Base-by-base conservation (phyloP, 2,113 vertebrate genomes). In the Cettia cetti region DNA sequence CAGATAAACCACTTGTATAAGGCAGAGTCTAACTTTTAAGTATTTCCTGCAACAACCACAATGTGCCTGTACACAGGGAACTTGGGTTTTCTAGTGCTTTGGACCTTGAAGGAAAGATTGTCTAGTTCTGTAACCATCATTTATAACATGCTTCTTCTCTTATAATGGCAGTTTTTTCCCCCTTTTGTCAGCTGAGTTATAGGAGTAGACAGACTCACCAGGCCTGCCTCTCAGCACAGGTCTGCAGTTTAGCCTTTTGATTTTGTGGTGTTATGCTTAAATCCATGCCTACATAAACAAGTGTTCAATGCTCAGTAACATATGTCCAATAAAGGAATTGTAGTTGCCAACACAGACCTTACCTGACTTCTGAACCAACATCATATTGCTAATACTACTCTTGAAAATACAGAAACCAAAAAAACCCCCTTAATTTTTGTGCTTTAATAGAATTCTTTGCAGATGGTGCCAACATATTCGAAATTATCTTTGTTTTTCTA, bases 261-360 rank as follows among this genome's bases (percentile, higher is more conserved):
- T 89, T 96, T 94, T 96, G 66, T 96, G 92, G 66, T 90, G 75
- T 94, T 97, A 52, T 68, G 79, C 89, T 85, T 92, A 65, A 95
- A 86, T 94, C 71, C 28, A 6, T 92, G 91, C 87, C 97, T 96
- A 79, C 85, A 66, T 90, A 83, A 95, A 80, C 68, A 89, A 83
- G 20, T 90, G 74, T 92, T 96, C 91, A 90, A 64, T 95, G 82
- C 84, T 97, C 86, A 71, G 80, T 78, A 93, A 95, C 89, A 63
- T 89, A 86, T 37, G 68, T 86, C 88, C 84, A 96, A 96, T 97
- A 90, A 97, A 97, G 96, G 65, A 97, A 94, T 91, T 90, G 56
- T 65, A 85, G 70, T 84, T n/a, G n/a, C 82, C 82, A 94, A 72
- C 64, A 96, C 61, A 90, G 86, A 91, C n/a, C 57, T 97, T 82